phyloP scores from a whole-genome alignment of 2,888 invertebrate species.

The Germaria angustata region DNA sequence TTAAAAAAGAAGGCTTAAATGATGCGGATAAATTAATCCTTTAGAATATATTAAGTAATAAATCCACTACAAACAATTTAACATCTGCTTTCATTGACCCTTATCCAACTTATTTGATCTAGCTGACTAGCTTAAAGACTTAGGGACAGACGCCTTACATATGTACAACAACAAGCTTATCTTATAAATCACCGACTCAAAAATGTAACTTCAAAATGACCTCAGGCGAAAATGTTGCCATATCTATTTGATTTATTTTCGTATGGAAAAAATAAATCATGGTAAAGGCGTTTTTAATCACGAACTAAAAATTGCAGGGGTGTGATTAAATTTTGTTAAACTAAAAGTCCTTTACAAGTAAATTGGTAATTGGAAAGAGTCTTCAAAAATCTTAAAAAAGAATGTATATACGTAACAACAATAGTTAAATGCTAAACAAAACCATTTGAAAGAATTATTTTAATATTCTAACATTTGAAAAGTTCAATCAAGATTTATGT shows the following conservation, averaged over 20 bases:
- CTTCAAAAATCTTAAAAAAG: slow-evolving; percentile 16
- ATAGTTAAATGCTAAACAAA: background rate
- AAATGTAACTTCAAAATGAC: background rate
- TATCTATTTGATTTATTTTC: slow-evolving; percentile 20
- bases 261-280: background rate
- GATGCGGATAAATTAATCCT: background rate
- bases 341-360: background rate
- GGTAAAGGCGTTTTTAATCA: slow-evolving; percentile 44
- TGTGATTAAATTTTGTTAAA: background rate
- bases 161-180: slow-evolving; percentile 8
- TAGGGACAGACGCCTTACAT: slow-evolving; percentile 11
- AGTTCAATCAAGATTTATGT: slow-evolving; percentile 22
- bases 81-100: background rate
- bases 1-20: no score
- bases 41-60: background rate
- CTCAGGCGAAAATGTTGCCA: slow-evolving; percentile 26
- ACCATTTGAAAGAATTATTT: background rate
- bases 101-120: background rate
- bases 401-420: background rate
- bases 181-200: background rate
- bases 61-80: background rate
- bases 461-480: background rate
- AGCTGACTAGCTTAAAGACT: background rate
- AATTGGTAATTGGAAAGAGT: slow-evolving; percentile 44
- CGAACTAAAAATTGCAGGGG: slow-evolving; percentile 38